Evolutionary conservation across 2,888 invertebrate species (phyloP), one percentile per base, ranked within the genome.

Genomic region (Liposcelis brunnea): DNA sequence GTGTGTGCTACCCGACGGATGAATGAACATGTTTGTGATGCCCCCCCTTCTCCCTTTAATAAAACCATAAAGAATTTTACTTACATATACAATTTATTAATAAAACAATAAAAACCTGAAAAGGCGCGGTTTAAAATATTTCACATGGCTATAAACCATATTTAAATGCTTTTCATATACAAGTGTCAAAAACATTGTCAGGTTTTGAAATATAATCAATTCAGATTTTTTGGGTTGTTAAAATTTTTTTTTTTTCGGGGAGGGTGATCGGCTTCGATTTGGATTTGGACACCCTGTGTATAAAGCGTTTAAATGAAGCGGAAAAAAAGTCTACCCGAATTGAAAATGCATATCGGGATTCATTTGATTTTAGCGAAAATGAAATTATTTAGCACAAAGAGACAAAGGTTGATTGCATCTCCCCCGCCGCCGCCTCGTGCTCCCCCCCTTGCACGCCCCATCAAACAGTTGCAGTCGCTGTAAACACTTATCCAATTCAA

Each of bases 81-180:
- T 26, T 6, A 26, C 26, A 6, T 26, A 26, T 35, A 15, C 35
- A 35, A 15, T 35, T 35, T 35, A 35, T 35, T 35, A 35, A 35
- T 35, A 35, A 35, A 35, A 35, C 35, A 35, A 35, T 35, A 35
- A 35, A 35, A 35, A 4, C 26, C 8, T 4, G 8, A 26, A 26
- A 8, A 10, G 6, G 16, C 35, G 15, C n/a, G n/a, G n/a, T 4
- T 14, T 14, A 16, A 35, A 35, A 35, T 35, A 35, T 35, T 35
- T 35, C 35, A 35, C 35, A 35, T 16, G 15, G 35, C 35, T 16
- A 35, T 35, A 35, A 35, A 35, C 35, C 35, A 35, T 35, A 35
- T 15, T 35, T 15, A 35, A 35, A 35, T 35, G 35, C 35, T 35
- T 35, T 35, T 35, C 16, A 35, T 14, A 35, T 35, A 35, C 35